These are phyloP conservation scores for Samia ricini DNA, from an alignment of 1,140 invertebrate species.

Conservation along the genomic window DNA sequence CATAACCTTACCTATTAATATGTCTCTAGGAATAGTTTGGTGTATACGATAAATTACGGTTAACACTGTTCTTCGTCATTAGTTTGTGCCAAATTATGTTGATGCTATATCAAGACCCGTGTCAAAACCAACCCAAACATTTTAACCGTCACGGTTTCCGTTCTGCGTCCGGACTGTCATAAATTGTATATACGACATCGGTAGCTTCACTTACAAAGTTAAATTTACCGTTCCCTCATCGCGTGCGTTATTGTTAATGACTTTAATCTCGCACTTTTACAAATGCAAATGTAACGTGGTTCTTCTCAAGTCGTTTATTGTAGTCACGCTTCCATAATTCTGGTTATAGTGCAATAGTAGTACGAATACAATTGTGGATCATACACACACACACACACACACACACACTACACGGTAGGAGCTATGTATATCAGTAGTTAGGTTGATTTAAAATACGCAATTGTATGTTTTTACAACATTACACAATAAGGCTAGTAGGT, in stretches of 20 bases:
- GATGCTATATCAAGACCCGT: conserved; percentile 2
- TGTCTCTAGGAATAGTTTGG: too few relatives aligned
- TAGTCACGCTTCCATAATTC: conserved; percentile 11
- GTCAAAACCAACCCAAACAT: conserved; percentile 12
- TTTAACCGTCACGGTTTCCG: conserved; percentile 6
- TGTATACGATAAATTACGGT: too few relatives aligned
- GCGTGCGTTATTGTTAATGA: not conserved
- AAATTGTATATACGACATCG: conserved; percentile 4
- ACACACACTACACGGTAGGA: too few relatives aligned
- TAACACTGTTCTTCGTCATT: not conserved
- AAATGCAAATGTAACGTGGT: not conserved
- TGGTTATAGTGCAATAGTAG: not conserved
- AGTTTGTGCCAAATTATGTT: conserved; percentile 6
- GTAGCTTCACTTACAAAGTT: conserved; percentile 5
- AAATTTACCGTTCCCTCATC: not conserved
- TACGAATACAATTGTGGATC: not conserved
- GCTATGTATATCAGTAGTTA: not conserved
- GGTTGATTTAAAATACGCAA: not conserved
- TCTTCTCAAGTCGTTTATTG: conserved; percentile 13
- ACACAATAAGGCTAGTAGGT: not conserved
- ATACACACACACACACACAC: too few relatives aligned
- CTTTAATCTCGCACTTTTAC: not conserved
- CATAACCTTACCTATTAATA: too few relatives aligned
- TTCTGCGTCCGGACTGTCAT: conserved; percentile 14
- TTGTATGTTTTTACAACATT: not conserved